phyloP scores from a whole-genome alignment of 2,113 vertebrate species.

The Rhodinocichla rosea region DNA sequence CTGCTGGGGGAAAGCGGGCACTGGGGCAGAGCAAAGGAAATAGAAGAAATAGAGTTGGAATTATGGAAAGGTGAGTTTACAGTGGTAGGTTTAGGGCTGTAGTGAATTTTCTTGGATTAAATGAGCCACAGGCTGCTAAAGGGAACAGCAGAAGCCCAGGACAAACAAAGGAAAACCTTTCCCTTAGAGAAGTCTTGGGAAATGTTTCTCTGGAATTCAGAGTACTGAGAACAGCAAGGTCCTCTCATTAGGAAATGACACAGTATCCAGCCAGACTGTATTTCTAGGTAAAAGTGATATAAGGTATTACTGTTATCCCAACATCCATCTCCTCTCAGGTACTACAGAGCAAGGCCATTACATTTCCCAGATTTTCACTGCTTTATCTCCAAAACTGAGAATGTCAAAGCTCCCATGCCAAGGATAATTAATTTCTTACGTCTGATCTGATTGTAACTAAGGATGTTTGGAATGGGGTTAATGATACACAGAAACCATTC shows the following conservation, averaged over 20 bases:
- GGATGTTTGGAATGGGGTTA: neutral
- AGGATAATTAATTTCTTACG: neutral
- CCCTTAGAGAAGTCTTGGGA: neutral
- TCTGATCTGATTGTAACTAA: neutral
- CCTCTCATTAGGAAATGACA: neutral
- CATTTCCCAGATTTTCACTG: neutral
- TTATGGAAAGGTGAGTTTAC: accelerated
- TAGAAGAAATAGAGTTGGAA: neutral
- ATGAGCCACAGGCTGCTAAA: neutral
- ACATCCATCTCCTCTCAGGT: neutral
- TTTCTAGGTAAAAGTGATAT: neutral
- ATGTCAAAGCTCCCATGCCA: neutral
- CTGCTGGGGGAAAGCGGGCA: neutral
- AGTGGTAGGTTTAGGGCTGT: neutral
- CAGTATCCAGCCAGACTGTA: neutral
- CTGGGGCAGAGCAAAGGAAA: neutral
- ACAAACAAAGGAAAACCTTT: neutral
- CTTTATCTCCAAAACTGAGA: neutral
- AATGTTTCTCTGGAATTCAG: neutral
- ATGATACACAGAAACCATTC: neutral
- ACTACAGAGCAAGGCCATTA: neutral
- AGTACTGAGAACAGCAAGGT: neutral
- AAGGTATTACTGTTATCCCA: neutral
- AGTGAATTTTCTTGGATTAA: neutral
- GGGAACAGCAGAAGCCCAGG: neutral